phyloP scores from a whole-genome alignment of 2,797 vertebrate genomes.

The Alca torda region DNA sequence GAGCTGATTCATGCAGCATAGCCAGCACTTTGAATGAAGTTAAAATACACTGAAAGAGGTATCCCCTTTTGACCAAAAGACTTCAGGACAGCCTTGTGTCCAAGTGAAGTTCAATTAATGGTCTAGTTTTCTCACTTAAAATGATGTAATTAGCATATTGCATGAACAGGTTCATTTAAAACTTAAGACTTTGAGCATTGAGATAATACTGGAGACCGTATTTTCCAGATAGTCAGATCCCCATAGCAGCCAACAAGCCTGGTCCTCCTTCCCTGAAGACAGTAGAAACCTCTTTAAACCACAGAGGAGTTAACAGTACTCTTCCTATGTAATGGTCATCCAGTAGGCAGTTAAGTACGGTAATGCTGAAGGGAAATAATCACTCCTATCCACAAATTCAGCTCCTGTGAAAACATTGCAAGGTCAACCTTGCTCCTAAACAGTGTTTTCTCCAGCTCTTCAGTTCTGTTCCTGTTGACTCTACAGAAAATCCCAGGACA shows the following conservation, averaged over 20 bases:
- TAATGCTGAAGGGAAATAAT: neutral
- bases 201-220: neutral
- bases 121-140: neutral
- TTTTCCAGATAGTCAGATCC: neutral
- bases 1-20: neutral
- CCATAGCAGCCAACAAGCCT: neutral
- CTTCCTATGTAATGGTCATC: neutral
- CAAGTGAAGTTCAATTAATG: neutral
- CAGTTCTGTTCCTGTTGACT: neutral
- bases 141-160: fast-evolving
- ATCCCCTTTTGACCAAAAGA: neutral
- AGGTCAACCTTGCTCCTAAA: neutral
- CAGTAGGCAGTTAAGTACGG: neutral
- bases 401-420: neutral
- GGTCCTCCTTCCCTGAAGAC: neutral
- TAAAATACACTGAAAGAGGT: neutral
- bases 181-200: neutral
- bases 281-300: neutral
- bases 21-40: neutral
- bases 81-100: neutral
- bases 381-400: neutral
- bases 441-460: neutral
- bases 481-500: neutral
- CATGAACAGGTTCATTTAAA: neutral
- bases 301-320: neutral